phyloP scores from a whole-genome alignment of 2,797 vertebrate genomes.

The Acanthurus leucopareius region DNA sequence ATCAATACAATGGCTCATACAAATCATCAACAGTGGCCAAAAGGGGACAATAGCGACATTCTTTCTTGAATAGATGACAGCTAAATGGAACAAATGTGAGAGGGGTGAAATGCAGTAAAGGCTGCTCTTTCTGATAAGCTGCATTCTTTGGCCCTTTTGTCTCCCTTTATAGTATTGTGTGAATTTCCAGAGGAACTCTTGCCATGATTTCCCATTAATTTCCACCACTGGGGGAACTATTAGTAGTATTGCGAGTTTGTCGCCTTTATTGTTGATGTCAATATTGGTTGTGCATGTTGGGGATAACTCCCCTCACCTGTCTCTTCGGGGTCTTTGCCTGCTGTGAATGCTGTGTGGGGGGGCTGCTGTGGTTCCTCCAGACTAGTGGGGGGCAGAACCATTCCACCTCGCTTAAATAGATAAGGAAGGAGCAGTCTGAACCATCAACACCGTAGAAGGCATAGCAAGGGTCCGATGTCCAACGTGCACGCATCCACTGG shows the following conservation, averaged over 20 bases:
- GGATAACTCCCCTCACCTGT: slow-evolving; percentile 84
- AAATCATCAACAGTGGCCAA: slow-evolving; percentile 5
- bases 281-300: background rate
- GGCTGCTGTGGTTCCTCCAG: slow-evolving; percentile 91
- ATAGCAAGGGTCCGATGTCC: slow-evolving; percentile 98
- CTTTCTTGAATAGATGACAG: slow-evolving; percentile 3
- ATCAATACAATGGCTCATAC: background rate
- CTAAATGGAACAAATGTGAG: slow-evolving; percentile 6
- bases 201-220: slow-evolving; percentile 5
- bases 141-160: slow-evolving; percentile 18
- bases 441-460: slow-evolving; percentile 97
- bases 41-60: background rate
- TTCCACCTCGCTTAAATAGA: slow-evolving; percentile 97
- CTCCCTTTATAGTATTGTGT: slow-evolving; percentile 3
- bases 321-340: slow-evolving; percentile 77
- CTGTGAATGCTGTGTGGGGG: slow-evolving; percentile 75
- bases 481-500: slow-evolving; percentile 97
- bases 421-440: slow-evolving; percentile 96
- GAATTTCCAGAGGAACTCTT: background rate
- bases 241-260: too few species aligned
- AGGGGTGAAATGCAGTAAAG: slow-evolving; percentile 3
- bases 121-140: slow-evolving; percentile 2
- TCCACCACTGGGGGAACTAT: background rate
- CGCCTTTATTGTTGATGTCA: background rate
- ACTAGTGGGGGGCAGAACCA: slow-evolving; percentile 95